These are phyloP conservation scores for Harpalus rufipes DNA, from an alignment of 2,888 invertebrate species.

Conservation along the genomic window DNA sequence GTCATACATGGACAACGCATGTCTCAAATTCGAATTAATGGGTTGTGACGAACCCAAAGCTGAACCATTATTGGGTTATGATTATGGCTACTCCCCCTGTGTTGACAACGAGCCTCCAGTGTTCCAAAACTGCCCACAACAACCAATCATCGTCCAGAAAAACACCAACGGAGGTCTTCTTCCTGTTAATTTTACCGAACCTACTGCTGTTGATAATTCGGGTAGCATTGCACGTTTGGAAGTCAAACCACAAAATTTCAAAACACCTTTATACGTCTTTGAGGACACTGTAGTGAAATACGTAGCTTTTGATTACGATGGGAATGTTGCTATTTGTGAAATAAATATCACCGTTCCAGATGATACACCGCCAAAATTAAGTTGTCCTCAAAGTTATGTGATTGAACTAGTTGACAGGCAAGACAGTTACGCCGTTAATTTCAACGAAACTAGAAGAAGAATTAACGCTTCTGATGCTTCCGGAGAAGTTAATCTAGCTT, in stretches of 20 bases:
- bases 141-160: constrained; percentile 92
- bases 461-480: constrained; percentile 93
- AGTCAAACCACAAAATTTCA: constrained; percentile 94
- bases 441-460: constrained; percentile 91
- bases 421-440: constrained; percentile 93
- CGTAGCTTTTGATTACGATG: constrained; percentile 97
- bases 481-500: constrained; percentile 90
- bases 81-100: constrained; percentile 95
- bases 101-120: constrained; percentile 97
- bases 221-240: constrained; percentile 96
- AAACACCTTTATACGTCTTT: constrained; percentile 91
- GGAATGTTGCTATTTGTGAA: constrained; percentile 97
- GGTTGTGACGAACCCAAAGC: constrained; percentile 93
- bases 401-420: constrained; percentile 94
- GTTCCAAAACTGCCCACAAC: constrained; percentile 97
- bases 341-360: constrained; percentile 97
- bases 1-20: constrained; percentile 97
- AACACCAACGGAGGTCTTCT: constrained; percentile 93
- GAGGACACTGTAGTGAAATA: constrained; percentile 96
- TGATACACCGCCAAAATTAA: constrained; percentile 92
- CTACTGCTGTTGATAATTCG: constrained; percentile 96
- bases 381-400: constrained; percentile 96
- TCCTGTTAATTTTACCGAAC: constrained; percentile 95
- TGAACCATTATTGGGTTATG: constrained; percentile 93
- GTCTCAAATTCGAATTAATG: constrained; percentile 96